Percentiles rank a stretch among this genome's conserved stretches.
These are phyloP conservation scores for Macrostomum lignano DNA, from an alignment of 1,140 invertebrate genomes.

Conservation along the genomic window DNA sequence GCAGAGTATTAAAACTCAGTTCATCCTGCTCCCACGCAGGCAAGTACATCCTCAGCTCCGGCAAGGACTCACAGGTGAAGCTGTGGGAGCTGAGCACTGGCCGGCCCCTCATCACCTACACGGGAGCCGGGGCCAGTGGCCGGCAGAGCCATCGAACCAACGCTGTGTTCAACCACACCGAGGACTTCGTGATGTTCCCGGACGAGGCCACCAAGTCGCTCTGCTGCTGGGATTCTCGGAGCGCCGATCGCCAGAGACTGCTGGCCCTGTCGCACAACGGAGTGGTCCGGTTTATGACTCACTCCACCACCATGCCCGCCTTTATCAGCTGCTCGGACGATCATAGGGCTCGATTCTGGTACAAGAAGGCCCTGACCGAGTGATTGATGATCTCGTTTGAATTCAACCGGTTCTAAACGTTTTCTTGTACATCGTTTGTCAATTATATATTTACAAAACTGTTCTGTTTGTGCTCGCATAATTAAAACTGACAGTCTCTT, in stretches of 20 bases:
- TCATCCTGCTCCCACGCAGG: too few relatives aligned
- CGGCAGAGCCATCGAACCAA: slow-evolving; percentile 63
- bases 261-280: slow-evolving; percentile 74
- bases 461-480: too few relatives aligned
- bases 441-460: too few relatives aligned
- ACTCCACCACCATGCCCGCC: slow-evolving; percentile 67
- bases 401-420: too few relatives aligned
- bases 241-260: slow-evolving; percentile 62
- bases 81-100: slow-evolving; percentile 78
- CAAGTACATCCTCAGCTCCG: slow-evolving; percentile 79
- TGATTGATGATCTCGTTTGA: too few relatives aligned
- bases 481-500: too few relatives aligned
- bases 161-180: slow-evolving; percentile 88
- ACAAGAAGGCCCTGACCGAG: slow-evolving; percentile 11
- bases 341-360: slow-evolving; percentile 83
- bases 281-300: slow-evolving; percentile 58
- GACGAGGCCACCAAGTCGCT: slow-evolving; percentile 87
- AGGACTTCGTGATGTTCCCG: slow-evolving; percentile 75
- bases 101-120: slow-evolving; percentile 74
- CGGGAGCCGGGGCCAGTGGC: slow-evolving; percentile 70
- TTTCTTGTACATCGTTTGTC: too few relatives aligned
- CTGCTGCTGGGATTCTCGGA: slow-evolving; percentile 92
- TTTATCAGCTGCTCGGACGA: slow-evolving; percentile 94
- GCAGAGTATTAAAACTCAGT: too few relatives aligned
- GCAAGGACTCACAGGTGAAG: slow-evolving; percentile 81